Percentiles rank a stretch among this genome's conserved stretches.
Conservation (phyloP, 2,113 vertebrate species). For the Vimba vimba region DNA sequence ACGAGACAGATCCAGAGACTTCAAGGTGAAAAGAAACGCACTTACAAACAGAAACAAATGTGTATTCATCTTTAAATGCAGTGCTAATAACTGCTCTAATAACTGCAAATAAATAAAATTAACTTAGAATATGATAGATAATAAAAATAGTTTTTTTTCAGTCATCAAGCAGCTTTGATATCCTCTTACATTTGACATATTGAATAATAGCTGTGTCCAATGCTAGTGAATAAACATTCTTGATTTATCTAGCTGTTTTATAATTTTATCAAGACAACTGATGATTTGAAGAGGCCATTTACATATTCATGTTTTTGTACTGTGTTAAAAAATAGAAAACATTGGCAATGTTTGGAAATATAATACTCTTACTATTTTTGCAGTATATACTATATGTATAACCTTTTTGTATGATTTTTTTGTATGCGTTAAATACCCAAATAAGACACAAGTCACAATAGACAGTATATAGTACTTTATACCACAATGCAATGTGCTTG, state of each 20-base stretch:
- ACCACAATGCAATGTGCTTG: not conserved
- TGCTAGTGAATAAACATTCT: conserved; percentile 16
- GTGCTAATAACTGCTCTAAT: not conserved
- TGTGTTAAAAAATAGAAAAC: conserved; percentile 17
- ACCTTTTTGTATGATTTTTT: not conserved
- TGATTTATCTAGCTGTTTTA: conserved; percentile 25
- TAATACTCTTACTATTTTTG: not conserved
- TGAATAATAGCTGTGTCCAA: conserved; percentile 26
- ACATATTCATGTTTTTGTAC: conserved; percentile 23
- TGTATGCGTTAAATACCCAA: not conserved
- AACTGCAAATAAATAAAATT: not conserved
- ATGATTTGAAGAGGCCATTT: conserved; percentile 38
- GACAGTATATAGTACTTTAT: not conserved
- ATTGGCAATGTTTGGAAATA: not conserved
- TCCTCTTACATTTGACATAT: not conserved
- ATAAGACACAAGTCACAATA: not conserved
- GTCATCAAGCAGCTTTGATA: not conserved
- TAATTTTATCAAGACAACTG: not conserved
- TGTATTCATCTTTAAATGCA: not conserved
- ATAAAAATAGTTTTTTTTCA: not conserved
- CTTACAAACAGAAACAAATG: not conserved
- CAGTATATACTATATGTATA: not conserved
- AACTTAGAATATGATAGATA: not conserved
- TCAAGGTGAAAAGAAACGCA: conserved; percentile 67
- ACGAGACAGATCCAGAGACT: conserved; percentile 82